Evolutionary conservation across 1,140 invertebrate genomes (phyloP), one percentile per base, ranked within the genome.

Genomic region (Dendrolimus kikuchii): DNA sequence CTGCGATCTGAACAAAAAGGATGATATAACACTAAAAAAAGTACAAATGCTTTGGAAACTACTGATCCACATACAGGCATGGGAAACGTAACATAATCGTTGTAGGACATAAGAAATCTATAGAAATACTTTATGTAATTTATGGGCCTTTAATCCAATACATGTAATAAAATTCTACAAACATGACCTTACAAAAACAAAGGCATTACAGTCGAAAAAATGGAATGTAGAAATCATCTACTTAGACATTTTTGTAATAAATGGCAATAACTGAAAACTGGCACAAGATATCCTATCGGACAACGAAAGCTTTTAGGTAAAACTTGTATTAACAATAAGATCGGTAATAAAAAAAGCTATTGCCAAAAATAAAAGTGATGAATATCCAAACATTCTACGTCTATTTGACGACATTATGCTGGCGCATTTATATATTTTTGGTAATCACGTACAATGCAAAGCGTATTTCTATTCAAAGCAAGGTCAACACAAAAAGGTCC

Each of bases 61-160:
- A 68, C 59, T 37, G 62, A 58, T 5, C 59, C 62, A 43, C 76
- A 74, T 2, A 63, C 74, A 23, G 57, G 60, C 6, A 88, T 87
- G 85, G 81, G 81, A 88, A 63, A 38, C 59, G n/a, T 7, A 66
- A 81, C 48, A 72, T 76, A 7, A 72, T 88, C 41, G 48, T 74
- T 2, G 74, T 87, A 60, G 78, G 76, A 8, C 88, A 88, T 64
- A 53, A 63, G 41, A 6, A 46, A 6, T 80, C 76, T 49, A 47
- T 82, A 6, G 51, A 70, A 46, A 71, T 68, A 57, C 61, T 88
- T 67, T 62, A 71, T 2, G 2, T 88, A 4, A 75, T 79, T 37
- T 87, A 87, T 55, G 61, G 54, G 45, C 52, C 46, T 8, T 38
- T 88, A 1, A 77, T 89, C 72, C 7, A 81, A 62, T 42, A 77